Evolutionary conservation across 1,140 invertebrate species (phyloP).

Genomic region (Ceratosolen fusciceps): DNA sequence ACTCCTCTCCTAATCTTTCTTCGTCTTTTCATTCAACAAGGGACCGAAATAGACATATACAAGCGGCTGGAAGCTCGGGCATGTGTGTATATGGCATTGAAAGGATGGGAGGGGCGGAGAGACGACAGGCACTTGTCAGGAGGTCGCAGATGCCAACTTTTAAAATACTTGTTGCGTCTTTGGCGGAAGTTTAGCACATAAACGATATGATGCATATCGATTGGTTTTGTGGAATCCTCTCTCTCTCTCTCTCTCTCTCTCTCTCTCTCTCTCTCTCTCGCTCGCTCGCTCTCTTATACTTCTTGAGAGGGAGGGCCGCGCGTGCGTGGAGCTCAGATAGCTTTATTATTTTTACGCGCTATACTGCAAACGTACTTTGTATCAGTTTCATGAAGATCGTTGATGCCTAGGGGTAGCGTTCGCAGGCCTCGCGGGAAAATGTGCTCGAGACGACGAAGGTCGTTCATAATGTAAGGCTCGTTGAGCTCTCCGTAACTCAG

Average conservation of each 20-base stretch:
- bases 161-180: constrained; percentile 68
- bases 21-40: neutral
- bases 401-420: too few species aligned
- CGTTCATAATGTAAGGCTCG: constrained; percentile 45
- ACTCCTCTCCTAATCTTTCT: neutral
- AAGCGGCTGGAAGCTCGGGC: too few species aligned
- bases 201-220: constrained; percentile 44
- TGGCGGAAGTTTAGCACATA: constrained; percentile 39
- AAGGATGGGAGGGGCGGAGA: neutral
- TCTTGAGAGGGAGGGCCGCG: too few species aligned
- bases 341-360: too few species aligned
- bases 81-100: too few species aligned
- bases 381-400: too few species aligned
- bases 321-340: too few species aligned
- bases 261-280: too few species aligned
- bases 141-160: constrained; percentile 36
- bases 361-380: too few species aligned
- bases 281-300: too few species aligned
- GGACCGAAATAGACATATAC: too few species aligned
- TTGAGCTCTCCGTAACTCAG: constrained; percentile 32
- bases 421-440: neutral
- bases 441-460: neutral
- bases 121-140: neutral
- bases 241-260: too few species aligned
- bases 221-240: neutral